Conservation (phyloP, 2,888 invertebrate genomes). For the Prenolepis imparis region DNA sequence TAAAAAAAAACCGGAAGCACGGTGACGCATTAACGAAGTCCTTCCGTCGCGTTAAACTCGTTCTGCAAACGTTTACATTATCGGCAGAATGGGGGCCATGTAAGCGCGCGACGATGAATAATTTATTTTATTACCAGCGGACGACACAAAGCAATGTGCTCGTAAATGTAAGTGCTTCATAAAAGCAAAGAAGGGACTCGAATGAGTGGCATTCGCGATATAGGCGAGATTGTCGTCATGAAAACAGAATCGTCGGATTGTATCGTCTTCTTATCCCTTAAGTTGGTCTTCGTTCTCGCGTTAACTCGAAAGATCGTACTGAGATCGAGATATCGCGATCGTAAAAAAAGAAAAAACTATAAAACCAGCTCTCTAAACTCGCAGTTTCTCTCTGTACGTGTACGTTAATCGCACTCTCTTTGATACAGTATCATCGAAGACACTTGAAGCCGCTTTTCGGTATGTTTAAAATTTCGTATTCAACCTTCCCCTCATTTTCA, state of each 20-base stretch:
- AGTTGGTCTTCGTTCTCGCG: neutral
- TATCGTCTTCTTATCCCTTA: neutral
- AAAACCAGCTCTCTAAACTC: neutral
- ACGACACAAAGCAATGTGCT: slow-evolving; percentile 32
- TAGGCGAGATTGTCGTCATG: slow-evolving; percentile 18
- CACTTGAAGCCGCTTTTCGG: neutral
- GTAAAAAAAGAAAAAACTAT: neutral
- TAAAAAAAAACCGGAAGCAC: neutral
- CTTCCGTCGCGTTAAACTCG: slow-evolving; percentile 6
- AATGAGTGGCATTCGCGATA: slow-evolving; percentile 7
- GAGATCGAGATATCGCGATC: slow-evolving; percentile 1
- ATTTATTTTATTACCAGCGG: slow-evolving; percentile 42
- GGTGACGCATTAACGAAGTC: slow-evolving; percentile 34
- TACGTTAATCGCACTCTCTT: neutral
- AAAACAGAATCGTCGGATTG: slow-evolving; percentile 28
- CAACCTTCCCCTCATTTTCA: neutral
- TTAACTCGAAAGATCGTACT: slow-evolving; percentile 9
- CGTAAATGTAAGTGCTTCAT: slow-evolving; percentile 40
- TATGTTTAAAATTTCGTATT: neutral
- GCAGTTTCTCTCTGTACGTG: neutral
- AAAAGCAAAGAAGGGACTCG: slow-evolving; percentile 18
- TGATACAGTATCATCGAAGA: neutral
- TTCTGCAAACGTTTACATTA: slow-evolving; percentile 39
- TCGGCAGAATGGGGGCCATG: slow-evolving; percentile 15
- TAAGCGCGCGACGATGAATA: slow-evolving; percentile 45